A percentile compares a stretch with the other conserved stretches of the same genome.
Conservation (phyloP, 2,113 vertebrate genomes). For the Ailurus styani region DNA sequence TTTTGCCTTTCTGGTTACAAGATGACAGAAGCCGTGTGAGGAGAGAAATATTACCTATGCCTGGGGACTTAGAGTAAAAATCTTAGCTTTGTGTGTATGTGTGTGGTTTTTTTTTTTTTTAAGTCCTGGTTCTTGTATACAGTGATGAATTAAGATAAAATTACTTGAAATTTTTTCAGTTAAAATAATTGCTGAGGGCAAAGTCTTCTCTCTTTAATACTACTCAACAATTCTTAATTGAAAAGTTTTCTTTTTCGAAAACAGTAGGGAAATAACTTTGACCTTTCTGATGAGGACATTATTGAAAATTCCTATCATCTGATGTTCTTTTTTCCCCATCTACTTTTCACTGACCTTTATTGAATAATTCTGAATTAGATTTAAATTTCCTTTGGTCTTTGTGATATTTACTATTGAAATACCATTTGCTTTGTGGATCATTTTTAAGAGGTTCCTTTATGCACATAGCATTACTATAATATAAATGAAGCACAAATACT, state of each 20-base stretch:
- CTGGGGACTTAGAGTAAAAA: not conserved
- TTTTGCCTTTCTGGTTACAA: not conserved
- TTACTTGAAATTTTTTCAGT: not conserved
- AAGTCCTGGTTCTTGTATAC: not conserved
- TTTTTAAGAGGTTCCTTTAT: constrained; percentile 45
- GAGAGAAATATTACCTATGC: not conserved
- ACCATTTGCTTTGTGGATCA: constrained; percentile 59
- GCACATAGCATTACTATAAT: constrained; percentile 27
- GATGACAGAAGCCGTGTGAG: not conserved
- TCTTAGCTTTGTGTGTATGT: not conserved
- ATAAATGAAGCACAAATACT: constrained; percentile 20
- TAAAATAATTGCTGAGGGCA: not conserved
- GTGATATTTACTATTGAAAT: constrained; percentile 71
- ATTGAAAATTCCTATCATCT: constrained; percentile 54
- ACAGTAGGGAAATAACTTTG: constrained; percentile 50
- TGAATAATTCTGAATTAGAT: constrained; percentile 63
- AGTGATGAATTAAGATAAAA: not conserved
- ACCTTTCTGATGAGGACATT: constrained; percentile 66
- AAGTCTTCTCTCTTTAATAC: not conserved
- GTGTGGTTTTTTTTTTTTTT: not conserved
- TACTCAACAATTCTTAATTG: not conserved
- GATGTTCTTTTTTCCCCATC: not conserved
- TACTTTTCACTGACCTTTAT: constrained; percentile 68
- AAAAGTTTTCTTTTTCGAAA: not conserved
- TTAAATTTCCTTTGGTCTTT: constrained; percentile 58